Evolutionary conservation across 2,888 invertebrate species (phyloP), one percentile per base, ranked within the genome.

Genomic region (Diaperis boleti): DNA sequence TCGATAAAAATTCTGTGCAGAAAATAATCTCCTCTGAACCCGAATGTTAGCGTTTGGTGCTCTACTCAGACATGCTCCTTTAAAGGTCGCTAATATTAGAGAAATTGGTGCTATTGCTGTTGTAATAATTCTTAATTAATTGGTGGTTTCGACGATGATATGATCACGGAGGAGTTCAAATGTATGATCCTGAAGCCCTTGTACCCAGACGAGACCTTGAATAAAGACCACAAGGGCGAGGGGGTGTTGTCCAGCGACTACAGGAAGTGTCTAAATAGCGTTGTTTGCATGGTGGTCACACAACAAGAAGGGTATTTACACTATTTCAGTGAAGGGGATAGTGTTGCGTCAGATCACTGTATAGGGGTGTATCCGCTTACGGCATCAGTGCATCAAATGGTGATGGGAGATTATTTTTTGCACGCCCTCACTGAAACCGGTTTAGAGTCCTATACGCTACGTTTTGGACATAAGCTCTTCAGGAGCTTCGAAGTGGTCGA

Each of bases 351-450:
- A 29, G 81, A 85, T 61, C 83, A 85, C 68, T 87, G 86, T 39
- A 84, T 90, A 14, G 86, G 88, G 8, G 84, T 84, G 35, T 92
- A 92, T 77, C 88, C 89, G 2, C 91, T 91, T 68, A 91, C 91
- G 0, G 88, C 90, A 1, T 87, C 89, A 2, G 87, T 91, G 11
- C 83, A 86, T 65, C 85, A 87, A 72, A 85, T 91, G 22, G 85
- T 86, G 20, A 82, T 91, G 64, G 90, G 91, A 72, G 85, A 88
- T 69, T 87, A 87, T 64, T 85, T 88, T 44, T 77, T 91, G n/a
- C 91, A 92, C 76, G 91, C 91, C 0, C 80, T 92, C 11, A 92
- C 92, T 0, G 88, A 89, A 64, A 88, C 88, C 59, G 92, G 92
- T 0, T 82, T 93, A 35, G 92, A 92, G 79, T 88, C 91, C 0